Evolutionary conservation across 2,113 vertebrate genomes (phyloP).

Genomic region (Gulo gulo): DNA sequence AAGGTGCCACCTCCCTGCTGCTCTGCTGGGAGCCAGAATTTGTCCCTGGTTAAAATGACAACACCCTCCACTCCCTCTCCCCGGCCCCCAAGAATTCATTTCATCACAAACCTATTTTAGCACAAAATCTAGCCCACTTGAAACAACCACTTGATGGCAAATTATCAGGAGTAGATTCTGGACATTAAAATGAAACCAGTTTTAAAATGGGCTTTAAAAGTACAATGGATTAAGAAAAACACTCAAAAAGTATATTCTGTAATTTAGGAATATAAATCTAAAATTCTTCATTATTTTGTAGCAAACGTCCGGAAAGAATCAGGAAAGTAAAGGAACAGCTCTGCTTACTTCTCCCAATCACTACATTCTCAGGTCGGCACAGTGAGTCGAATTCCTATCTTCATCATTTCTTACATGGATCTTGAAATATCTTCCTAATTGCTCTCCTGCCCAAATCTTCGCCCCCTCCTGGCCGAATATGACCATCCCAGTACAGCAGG

Average conservation of each 20-base stretch:
- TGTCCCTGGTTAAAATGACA: background rate
- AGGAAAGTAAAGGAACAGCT: background rate
- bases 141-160: background rate
- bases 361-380: background rate
- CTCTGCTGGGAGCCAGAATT: background rate
- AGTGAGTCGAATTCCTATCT: background rate
- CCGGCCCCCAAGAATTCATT: background rate
- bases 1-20: background rate
- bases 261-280: background rate
- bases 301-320: background rate
- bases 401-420: background rate
- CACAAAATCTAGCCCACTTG: background rate
- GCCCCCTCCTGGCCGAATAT: background rate
- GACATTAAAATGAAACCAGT: background rate
- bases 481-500: background rate
- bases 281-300: constrained; percentile 18
- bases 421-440: background rate
- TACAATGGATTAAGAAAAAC: background rate
- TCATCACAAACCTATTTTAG: constrained; percentile 2
- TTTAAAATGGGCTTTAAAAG: background rate
- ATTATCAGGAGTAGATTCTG: background rate
- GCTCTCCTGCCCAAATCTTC: background rate
- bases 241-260: background rate
- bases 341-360: background rate
- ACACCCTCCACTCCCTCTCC: background rate